A percentile compares a stretch with the other conserved stretches of the same genome.
Conservation (phyloP, 2,797 vertebrate genomes). For the Glossophaga mutica region DNA sequence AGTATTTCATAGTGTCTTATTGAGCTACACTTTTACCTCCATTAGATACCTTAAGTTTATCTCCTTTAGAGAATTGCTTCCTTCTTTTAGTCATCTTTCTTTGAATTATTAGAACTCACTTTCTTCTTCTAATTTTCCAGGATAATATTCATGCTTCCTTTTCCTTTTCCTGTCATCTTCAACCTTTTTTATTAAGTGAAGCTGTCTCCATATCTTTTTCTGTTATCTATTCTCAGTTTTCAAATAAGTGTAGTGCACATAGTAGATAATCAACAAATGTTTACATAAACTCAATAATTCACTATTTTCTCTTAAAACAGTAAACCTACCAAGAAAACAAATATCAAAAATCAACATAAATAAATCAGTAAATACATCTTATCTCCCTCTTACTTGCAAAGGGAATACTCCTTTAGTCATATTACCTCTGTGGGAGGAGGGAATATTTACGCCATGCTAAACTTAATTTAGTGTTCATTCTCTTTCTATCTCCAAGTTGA, state of each 20-base stretch:
- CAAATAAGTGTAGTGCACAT: not conserved
- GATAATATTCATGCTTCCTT: not conserved
- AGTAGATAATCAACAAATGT: not conserved
- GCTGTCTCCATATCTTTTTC: not conserved
- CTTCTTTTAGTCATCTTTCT: not conserved
- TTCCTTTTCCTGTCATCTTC: not conserved
- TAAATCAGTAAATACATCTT: not conserved
- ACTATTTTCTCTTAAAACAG: constrained; percentile 7
- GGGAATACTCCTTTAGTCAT: not conserved
- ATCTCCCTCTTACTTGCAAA: not conserved
- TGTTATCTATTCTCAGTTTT: not conserved
- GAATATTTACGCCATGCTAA: not conserved
- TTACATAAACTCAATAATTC: not conserved
- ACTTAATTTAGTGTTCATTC: not conserved
- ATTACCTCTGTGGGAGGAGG: not conserved
- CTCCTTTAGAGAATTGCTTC: not conserved
- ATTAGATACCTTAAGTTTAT: not conserved
- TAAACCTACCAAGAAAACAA: not conserved
- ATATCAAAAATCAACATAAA: not conserved
- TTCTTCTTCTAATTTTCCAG: not conserved
- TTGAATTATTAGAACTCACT: not conserved
- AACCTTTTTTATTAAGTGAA: not conserved
- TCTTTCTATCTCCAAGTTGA: not conserved
- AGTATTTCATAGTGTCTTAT: not conserved
- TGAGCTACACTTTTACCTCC: not conserved